Evolutionary conservation across 2,113 vertebrate species (phyloP).

Genomic region (Bambusicola thoracicus): DNA sequence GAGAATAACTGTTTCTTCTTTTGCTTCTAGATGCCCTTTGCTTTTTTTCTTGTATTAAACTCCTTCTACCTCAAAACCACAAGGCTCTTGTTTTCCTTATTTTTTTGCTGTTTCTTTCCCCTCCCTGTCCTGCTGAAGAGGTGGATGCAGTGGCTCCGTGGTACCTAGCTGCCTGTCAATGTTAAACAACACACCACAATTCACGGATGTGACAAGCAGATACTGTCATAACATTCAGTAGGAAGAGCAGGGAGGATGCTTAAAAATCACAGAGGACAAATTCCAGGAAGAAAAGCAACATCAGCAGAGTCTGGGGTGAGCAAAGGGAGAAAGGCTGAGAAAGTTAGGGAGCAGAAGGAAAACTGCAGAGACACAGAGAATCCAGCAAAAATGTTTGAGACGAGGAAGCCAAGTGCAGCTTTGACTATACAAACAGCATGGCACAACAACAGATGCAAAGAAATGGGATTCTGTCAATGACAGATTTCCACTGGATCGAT

Average conservation of each 20-base stretch:
- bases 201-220: background rate
- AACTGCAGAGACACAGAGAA: background rate
- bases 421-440: accelerated
- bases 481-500: background rate
- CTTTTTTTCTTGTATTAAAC: background rate
- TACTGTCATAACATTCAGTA: background rate
- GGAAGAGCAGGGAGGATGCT: background rate
- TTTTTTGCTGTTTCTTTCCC: background rate
- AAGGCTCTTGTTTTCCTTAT: background rate
- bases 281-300: background rate
- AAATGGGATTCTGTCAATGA: background rate
- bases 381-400: background rate
- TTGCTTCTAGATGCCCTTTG: background rate
- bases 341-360: background rate
- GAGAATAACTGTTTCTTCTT: background rate
- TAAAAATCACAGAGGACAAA: background rate
- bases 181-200: background rate
- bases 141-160: background rate
- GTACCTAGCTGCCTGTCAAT: background rate
- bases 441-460: background rate
- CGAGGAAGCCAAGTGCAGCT: background rate
- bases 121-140: background rate
- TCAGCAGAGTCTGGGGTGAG: accelerated
- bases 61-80: background rate
- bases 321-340: background rate